phyloP scores from a whole-genome alignment of 2,113 vertebrate species.

The Ahaetulla prasina region DNA sequence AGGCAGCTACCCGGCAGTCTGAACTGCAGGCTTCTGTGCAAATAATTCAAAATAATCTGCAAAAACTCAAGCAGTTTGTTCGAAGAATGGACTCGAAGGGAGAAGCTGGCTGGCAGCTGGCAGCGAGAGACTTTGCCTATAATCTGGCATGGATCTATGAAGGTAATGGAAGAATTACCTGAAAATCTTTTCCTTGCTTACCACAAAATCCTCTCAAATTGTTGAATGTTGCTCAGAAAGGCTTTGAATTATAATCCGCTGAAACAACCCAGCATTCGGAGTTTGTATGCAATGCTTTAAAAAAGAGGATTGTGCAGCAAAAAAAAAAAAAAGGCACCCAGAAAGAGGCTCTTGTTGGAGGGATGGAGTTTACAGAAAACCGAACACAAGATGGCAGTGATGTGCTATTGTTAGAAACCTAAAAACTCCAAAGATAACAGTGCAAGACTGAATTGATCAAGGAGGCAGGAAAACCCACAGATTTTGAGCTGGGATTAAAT shows the following conservation, averaged over 20 bases:
- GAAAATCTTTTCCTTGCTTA: background rate
- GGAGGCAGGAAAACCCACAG: background rate
- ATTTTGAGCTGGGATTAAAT: background rate
- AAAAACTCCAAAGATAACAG: too few relatives aligned
- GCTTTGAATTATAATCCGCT: too few relatives aligned
- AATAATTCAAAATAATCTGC: constrained; percentile 35
- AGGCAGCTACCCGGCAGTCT: constrained; percentile 21
- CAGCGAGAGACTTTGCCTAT: constrained; percentile 79
- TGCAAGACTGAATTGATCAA: background rate
- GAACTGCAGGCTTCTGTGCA: constrained; percentile 52
- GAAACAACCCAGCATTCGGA: too few relatives aligned
- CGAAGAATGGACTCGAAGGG: constrained; percentile 15
- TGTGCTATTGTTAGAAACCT: too few relatives aligned
- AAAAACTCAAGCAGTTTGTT: constrained; percentile 59
- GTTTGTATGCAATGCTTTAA: background rate
- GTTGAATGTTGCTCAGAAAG: too few relatives aligned
- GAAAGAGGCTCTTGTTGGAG: background rate
- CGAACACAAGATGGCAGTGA: too few relatives aligned
- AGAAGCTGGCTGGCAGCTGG: constrained; percentile 62
- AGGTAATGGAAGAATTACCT: constrained; percentile 48
- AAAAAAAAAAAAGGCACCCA: too few relatives aligned
- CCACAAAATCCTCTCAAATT: background rate
- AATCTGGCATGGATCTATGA: constrained; percentile 73
- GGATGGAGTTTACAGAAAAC: background rate
- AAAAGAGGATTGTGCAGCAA: background rate